Conservation (phyloP, 1,140 invertebrate genomes). For the Drosophila mojavensis region DNA sequence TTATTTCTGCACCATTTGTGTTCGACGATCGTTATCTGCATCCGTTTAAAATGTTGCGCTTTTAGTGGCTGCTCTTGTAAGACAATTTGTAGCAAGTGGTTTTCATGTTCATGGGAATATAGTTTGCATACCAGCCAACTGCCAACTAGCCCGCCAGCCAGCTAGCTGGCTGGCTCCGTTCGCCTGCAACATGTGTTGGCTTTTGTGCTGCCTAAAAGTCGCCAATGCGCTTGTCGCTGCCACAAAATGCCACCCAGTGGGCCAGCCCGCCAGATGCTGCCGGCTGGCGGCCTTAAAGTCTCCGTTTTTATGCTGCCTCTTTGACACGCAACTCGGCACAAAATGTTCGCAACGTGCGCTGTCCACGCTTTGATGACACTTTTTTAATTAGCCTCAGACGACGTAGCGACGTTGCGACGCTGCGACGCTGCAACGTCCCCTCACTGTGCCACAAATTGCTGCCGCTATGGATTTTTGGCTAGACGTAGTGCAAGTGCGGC, state of each 20-base stretch:
- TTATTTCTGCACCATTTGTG: conserved; percentile 83
- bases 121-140: conserved; percentile 61
- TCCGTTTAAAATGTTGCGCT: conserved; percentile 75
- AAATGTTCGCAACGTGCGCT: conserved; percentile 46
- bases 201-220: conserved; percentile 54
- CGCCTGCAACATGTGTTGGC: conserved; percentile 57
- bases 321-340: conserved; percentile 58
- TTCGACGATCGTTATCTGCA: conserved; percentile 83
- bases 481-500: conserved; percentile 14
- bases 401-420: background rate
- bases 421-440: background rate
- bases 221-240: conserved; percentile 21
- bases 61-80: conserved; percentile 70
- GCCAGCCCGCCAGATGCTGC: conserved; percentile 5
- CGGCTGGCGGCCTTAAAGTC: conserved; percentile 52
- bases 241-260: conserved; percentile 74
- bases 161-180: background rate
- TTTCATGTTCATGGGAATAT: conserved; percentile 79
- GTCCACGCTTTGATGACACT: conserved; percentile 79
- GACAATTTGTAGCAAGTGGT: conserved; percentile 82
- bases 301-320: conserved; percentile 57
- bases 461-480: conserved; percentile 36
- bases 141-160: background rate
- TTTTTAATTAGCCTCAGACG: conserved; percentile 69
- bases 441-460: conserved; percentile 45